Base-by-base conservation (phyloP, 2,888 invertebrate species). In the Dicyrtomina minuta region DNA sequence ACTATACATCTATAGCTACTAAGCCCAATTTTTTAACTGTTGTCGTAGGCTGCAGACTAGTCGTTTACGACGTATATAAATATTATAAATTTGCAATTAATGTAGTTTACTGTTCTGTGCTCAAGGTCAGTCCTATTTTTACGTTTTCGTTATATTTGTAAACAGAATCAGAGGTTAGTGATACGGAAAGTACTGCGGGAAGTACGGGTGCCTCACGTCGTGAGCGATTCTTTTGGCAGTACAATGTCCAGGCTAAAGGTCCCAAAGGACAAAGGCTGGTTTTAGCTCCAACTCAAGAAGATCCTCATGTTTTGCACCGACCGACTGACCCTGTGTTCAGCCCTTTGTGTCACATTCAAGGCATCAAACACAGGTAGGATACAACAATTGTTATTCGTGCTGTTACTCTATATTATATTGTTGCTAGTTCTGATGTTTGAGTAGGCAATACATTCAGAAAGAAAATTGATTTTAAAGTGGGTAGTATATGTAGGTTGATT, bases 241-340 rank as follows among this genome's bases (percentile, higher is more conserved):
- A 98, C 82, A 98, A 98, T 84, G 94, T 96, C 0, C 97, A 97
- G 83, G 92, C 96, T 1, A 96, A 98, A 83, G 96, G 98, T 1
- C 96, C 97, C 5, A 96, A 98, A 84, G 96, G 96, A 51, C 93
- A 95, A 82, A 86, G 94, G 74, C 84, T 94, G 72, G 89, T 92
- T 59, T 86, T 93, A 79, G 90, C 92, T 82, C 89, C 91, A 61
- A 90, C 92, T 80, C 87, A 90, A 49, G 91, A 91, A 80, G 95
- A 97, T 84, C 96, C 97, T 10, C 96, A 97, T 83, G 87, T 92
- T 53, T 84, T 96, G 72, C 90, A 93, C 80, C 90, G 91, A 81
- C 84, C 95, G 64, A 93, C 94, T 60, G 97, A 98, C 84, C 97
- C 97, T 0, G 96, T 98, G 33, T 97, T 97, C 82, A 95, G 95